Evolutionary conservation across 1,140 invertebrate genomes (phyloP).

Genomic region (Drosophila jambulina): DNA sequence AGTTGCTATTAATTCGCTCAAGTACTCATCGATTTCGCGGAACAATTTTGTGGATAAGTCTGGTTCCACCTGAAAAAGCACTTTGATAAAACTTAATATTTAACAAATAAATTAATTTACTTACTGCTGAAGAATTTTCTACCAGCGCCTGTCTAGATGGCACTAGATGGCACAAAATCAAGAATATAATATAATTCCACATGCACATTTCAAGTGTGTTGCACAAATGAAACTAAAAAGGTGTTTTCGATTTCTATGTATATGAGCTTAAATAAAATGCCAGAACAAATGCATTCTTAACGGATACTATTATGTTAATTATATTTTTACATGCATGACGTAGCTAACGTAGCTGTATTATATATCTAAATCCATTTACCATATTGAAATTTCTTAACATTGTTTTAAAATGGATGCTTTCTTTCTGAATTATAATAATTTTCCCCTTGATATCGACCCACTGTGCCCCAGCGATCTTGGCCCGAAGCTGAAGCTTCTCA

Average conservation of each 20-base stretch:
- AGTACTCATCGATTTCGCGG: background rate
- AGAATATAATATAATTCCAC: background rate
- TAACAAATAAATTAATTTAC: background rate
- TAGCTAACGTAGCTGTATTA: background rate
- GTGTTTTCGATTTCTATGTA: background rate
- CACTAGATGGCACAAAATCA: background rate
- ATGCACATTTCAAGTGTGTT: background rate
- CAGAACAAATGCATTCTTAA: background rate
- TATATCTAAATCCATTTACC: background rate
- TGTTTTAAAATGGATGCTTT: background rate
- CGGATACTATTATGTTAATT: too few relatives aligned
- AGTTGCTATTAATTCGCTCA: background rate
- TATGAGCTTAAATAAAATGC: background rate
- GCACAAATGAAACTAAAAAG: background rate
- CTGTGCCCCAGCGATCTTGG: slow-evolving; percentile 15
- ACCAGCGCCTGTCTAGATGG: background rate
- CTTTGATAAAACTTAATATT: background rate
- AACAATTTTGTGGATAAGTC: background rate
- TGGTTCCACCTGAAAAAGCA: background rate
- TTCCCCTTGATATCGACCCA: slow-evolving; percentile 3
- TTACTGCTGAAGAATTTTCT: background rate
- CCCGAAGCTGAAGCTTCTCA: slow-evolving; percentile 18
- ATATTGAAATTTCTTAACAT: background rate
- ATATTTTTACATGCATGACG: too few relatives aligned
- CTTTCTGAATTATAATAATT: background rate